A percentile compares a stretch with the other conserved stretches of the same genome.
Conservation (phyloP, 2,888 invertebrate species). For the Liodrosophila aerea region DNA sequence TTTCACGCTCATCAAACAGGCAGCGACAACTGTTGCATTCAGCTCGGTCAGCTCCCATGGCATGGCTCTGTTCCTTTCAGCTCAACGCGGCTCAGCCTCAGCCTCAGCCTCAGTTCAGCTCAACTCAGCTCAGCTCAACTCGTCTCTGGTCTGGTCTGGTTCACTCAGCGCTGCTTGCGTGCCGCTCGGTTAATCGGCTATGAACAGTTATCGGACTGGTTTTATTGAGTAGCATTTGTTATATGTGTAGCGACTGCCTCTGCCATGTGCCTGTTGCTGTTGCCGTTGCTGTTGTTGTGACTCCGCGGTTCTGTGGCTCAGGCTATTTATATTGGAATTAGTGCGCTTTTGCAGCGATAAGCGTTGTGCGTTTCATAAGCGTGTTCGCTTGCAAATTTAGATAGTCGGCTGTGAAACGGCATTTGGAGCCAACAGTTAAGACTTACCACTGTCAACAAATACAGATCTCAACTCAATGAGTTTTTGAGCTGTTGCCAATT, state of each 20-base stretch:
- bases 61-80: background rate
- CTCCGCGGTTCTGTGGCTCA: slow-evolving; percentile 8
- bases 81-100: background rate
- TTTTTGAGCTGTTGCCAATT: slow-evolving; percentile 27
- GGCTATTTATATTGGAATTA: slow-evolving; percentile 73
- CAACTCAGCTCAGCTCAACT: too few species aligned
- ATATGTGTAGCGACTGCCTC: slow-evolving; percentile 55
- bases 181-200: slow-evolving; percentile 75
- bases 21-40: slow-evolving; percentile 71
- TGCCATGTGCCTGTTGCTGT: slow-evolving; percentile 7
- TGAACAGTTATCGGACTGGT: slow-evolving; percentile 78
- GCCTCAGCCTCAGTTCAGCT: background rate
- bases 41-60: slow-evolving; percentile 20
- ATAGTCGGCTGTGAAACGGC: slow-evolving; percentile 52
- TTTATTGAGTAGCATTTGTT: slow-evolving; percentile 69
- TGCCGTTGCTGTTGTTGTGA: too few species aligned
- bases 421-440: background rate
- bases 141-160: slow-evolving; percentile 38
- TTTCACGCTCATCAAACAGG: slow-evolving; percentile 75
- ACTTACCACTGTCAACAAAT: slow-evolving; percentile 26
- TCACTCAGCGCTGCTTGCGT: slow-evolving; percentile 63
- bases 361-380: slow-evolving; percentile 70
- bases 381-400: slow-evolving; percentile 69
- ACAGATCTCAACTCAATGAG: slow-evolving; percentile 5
- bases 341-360: slow-evolving; percentile 72